phyloP scores from a whole-genome alignment of 2,888 invertebrate genomes.

The Rosalia funebris region DNA sequence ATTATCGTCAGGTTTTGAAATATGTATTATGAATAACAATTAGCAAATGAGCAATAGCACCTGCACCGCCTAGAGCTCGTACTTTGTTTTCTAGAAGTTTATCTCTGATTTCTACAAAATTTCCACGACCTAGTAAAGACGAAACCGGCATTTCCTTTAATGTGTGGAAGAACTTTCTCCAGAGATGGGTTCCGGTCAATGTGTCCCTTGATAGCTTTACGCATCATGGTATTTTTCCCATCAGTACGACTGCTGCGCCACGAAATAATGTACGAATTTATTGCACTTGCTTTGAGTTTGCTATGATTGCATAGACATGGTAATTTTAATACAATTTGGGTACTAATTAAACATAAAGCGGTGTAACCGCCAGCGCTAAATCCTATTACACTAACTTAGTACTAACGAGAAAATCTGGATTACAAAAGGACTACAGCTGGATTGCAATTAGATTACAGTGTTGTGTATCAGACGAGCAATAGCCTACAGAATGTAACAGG shows the following conservation, averaged over 20 bases:
- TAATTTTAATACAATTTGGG: too few relatives aligned
- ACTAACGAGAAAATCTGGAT: too few relatives aligned
- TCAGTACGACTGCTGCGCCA: conserved; percentile 89
- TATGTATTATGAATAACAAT: conserved; percentile 97
- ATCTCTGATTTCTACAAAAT: conserved; percentile 89
- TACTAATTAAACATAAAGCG: too few relatives aligned
- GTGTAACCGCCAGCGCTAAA: too few relatives aligned
- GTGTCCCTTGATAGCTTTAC: conserved; percentile 98
- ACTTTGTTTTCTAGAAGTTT: conserved; percentile 96
- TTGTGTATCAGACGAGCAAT: too few relatives aligned
- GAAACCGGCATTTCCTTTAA: conserved; percentile 97
- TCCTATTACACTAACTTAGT: too few relatives aligned
- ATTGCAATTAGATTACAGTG: too few relatives aligned
- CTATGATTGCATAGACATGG: conserved; percentile 99
- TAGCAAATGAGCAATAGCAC: conserved; percentile 95
- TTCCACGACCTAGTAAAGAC: conserved; percentile 98
- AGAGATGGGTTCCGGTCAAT: conserved; percentile 92
- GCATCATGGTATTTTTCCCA: conserved; percentile 99
- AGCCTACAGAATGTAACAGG: too few relatives aligned
- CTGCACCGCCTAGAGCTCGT: conserved; percentile 96
- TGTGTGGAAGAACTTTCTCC: conserved; percentile 94
- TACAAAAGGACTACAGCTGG: too few relatives aligned
- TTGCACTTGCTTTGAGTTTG: conserved; percentile 99
- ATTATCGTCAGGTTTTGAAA: conserved; percentile 93
- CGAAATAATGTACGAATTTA: conserved; percentile 96